Percentiles rank a stretch among this genome's conserved stretches.
phyloP scores from a whole-genome alignment of 64 coral and sea anemone genomes.

The Acropora tenuis region DNA sequence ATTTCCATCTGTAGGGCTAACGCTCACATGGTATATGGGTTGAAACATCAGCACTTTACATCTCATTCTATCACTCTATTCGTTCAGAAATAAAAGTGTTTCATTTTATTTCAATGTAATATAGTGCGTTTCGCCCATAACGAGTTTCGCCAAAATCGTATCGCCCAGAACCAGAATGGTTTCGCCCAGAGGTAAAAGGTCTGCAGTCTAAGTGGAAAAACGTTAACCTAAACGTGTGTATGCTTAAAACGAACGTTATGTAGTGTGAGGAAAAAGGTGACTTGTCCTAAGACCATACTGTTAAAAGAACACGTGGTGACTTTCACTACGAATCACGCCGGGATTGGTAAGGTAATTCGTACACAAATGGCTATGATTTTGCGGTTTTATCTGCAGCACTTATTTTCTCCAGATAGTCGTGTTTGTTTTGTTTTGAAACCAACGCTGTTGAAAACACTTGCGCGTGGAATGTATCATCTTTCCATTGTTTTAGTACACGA shows the following conservation, averaged over 20 bases:
- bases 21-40: too few species aligned
- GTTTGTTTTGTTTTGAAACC: slow-evolving; percentile 12
- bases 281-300: not conserved
- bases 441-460: slow-evolving; percentile 3
- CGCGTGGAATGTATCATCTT: slow-evolving; percentile 2
- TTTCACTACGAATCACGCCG: not conserved
- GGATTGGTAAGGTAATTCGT: not conserved
- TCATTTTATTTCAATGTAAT: not conserved
- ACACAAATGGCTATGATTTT: not conserved
- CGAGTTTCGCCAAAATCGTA: not conserved
- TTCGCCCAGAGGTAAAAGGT: not conserved
- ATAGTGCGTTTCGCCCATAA: not conserved
- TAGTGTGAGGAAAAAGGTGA: not conserved
- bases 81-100: not conserved
- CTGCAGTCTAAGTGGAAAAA: not conserved
- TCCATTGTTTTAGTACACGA: not conserved
- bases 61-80: too few species aligned
- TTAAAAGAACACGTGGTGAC: not conserved
- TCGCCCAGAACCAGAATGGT: not conserved
- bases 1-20: too few species aligned
- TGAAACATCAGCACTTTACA: too few species aligned
- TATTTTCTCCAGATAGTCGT: not conserved
- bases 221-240: not conserved
- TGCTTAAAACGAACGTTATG: not conserved
- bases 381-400: not conserved